Base-by-base conservation (phyloP, 1,140 invertebrate species). In the Hyles euphorbiae region DNA sequence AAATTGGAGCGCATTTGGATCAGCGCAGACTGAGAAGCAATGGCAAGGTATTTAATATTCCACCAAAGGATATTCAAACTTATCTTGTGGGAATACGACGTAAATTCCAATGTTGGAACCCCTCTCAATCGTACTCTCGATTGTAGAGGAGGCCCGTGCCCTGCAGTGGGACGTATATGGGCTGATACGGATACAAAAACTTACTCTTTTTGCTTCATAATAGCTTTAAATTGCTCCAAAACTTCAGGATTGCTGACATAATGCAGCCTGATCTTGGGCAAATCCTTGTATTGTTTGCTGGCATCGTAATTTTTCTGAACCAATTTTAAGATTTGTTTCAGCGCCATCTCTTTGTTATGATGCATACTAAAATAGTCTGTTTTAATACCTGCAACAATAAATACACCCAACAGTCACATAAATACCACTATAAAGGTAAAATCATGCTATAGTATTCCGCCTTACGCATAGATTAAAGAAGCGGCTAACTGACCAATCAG, bases 241-340 rank as follows among this genome's bases (percentile, higher is more conserved):
- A 49, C 47, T 11, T 57, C 55, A 32, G 55, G 46, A 36, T 49
- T 43, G 5, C 47, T 11, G 3, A 49, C 49, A 9, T 40, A 48
- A 49, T 49, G 33, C 3, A 49, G 12, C 12, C 40, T 47, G 12
- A 46, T 51, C n/a, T 43, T 51, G 2, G 46, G 46, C 12, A n/a
- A 2, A 44, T 44, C 10, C 12, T 50, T 43, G 34, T 50, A 50
- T 32, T 40, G 32, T 49, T 44, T 50, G 8, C 11, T 32, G 6
- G 33, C 33, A 44, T 54, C 53, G 32, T 54, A 54, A 36, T 54
- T 54, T 7, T 44, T 54, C 11, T 54, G 53, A 5, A 54, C n/a
- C 12, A 33, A 44, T 45, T 54, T 54, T 40, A 54, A 44, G 3
- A 43, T 3, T 12, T 54, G 8, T 22, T 12, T 32, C 34, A n/a